These are phyloP conservation scores for Chelonus insularis DNA, from an alignment of 1,140 invertebrate genomes.

Conservation along the genomic window DNA sequence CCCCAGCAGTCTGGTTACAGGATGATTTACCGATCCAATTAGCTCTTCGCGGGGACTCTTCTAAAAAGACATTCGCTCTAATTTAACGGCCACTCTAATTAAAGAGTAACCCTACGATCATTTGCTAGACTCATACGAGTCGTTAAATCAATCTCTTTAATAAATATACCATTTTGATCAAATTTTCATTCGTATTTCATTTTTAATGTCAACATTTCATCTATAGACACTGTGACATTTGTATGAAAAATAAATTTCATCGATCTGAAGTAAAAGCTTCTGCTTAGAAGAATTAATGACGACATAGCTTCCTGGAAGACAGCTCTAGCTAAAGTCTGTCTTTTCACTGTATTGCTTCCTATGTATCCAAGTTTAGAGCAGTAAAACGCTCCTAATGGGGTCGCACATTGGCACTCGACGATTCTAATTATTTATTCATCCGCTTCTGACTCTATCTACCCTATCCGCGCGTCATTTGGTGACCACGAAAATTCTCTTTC, in stretches of 20 bases:
- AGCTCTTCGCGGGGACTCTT: constrained; percentile 47
- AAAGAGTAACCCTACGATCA: constrained; percentile 48
- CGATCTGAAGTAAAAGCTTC: constrained; percentile 22
- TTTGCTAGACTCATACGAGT: constrained; percentile 21
- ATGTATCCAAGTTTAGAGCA: constrained; percentile 15
- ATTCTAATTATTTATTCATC: constrained; percentile 54
- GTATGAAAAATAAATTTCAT: constrained; percentile 19
- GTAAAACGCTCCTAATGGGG: constrained; percentile 51
- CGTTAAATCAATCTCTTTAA: constrained; percentile 13
- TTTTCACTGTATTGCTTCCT: not conserved
- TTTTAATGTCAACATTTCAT: too few species aligned
- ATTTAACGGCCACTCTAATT: constrained; percentile 60
- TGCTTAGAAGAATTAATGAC: constrained; percentile 14
- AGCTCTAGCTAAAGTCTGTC: constrained; percentile 17
- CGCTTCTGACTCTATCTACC: not conserved
- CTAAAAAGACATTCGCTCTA: constrained; percentile 60
- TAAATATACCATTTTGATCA: not conserved
- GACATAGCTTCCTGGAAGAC: not conserved
- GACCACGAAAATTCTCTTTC: not conserved
- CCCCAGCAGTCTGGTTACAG: constrained; percentile 47
- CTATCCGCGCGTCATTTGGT: constrained; percentile 3
- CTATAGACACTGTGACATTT: too few species aligned
- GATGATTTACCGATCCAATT: constrained; percentile 63
- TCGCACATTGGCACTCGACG: constrained; percentile 41
- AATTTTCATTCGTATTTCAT: too few species aligned